Base-by-base conservation (phyloP, 2,113 vertebrate species). In the Cromileptes altivelis region DNA sequence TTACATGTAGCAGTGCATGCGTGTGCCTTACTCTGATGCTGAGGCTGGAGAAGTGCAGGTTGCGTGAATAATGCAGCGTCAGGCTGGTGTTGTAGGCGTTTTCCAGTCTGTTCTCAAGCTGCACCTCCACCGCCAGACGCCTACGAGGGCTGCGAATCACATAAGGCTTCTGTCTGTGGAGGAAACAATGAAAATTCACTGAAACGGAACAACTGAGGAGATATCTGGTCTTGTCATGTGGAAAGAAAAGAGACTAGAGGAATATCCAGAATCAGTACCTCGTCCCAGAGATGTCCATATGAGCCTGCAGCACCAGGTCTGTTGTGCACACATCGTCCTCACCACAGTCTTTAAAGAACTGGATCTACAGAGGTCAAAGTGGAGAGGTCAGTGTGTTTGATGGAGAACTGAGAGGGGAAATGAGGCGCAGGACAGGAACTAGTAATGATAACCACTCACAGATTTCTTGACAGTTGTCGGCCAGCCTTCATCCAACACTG, bases 271-370 rank as follows among this genome's bases (percentile, higher is more conserved):
- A 60, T 45, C 18, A 18, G 11, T 87, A 99, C 98, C 96, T 97
- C 74, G 97, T 97, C 56, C 97, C 97, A 17, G 64, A 84, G 53
- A 99, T 92, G 93, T 97, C 96, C 94, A 96, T 96, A 33, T 86
- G 91, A 21, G 97, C 97, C 64, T 87, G 82, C 47, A 99, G 95
- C 71, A 95, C 96, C 89, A 99, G 89, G 79, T 99, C 95, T 0
- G 98, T 94, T 37, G 97, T 85, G 2, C 98, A 99, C 80, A 97
- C 96, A 0, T 99, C 93, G 7, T 99, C 98, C 1, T 97, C 97
- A 0, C 98, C 98, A 0, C 98, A 99, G 65, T 99, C 98, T 93
- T 98, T 99, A 27, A 97, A 98, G 94, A 99, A 99, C 0, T 97
- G 95, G 81, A 99, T 96, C 98, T 99, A 84, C 40, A 77, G 76